phyloP scores from a whole-genome alignment of 2,888 invertebrate species.

The Barypeithes pellucidus region DNA sequence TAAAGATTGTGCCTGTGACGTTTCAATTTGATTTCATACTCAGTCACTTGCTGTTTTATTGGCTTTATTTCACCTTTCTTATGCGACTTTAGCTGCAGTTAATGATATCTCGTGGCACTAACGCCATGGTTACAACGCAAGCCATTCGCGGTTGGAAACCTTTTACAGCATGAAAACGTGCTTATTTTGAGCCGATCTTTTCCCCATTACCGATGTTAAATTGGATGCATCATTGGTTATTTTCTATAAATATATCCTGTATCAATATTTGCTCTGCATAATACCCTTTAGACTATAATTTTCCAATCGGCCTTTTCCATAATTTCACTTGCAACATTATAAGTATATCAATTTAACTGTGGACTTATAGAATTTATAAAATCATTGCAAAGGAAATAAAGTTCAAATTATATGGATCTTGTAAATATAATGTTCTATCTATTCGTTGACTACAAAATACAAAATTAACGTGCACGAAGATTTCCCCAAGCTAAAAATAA shows the following conservation, averaged over 20 bases:
- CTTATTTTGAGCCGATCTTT: conserved; percentile 63
- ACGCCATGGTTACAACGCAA: conserved; percentile 62
- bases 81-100: conserved; percentile 65
- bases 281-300: conserved; percentile 27
- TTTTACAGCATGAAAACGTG: conserved; percentile 63
- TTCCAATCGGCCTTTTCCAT: conserved; percentile 17
- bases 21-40: conserved; percentile 69
- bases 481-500: too few species aligned
- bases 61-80: conserved; percentile 69
- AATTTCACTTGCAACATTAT: conserved; percentile 13
- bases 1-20: conserved; percentile 63
- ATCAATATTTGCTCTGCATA: conserved; percentile 46
- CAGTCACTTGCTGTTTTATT: conserved; percentile 70
- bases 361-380: neutral
- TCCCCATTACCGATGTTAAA: conserved; percentile 59
- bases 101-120: conserved; percentile 64
- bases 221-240: conserved; percentile 53
- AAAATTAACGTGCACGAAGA: too few species aligned
- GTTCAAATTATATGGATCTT: neutral
- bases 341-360: neutral
- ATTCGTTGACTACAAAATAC: too few species aligned
- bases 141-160: conserved; percentile 62
- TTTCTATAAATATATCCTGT: conserved; percentile 53
- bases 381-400: neutral
- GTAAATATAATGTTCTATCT: neutral